These are phyloP conservation scores for Trachymyrmex septentrionalis DNA, from an alignment of 1,140 invertebrate genomes.

Conservation along the genomic window DNA sequence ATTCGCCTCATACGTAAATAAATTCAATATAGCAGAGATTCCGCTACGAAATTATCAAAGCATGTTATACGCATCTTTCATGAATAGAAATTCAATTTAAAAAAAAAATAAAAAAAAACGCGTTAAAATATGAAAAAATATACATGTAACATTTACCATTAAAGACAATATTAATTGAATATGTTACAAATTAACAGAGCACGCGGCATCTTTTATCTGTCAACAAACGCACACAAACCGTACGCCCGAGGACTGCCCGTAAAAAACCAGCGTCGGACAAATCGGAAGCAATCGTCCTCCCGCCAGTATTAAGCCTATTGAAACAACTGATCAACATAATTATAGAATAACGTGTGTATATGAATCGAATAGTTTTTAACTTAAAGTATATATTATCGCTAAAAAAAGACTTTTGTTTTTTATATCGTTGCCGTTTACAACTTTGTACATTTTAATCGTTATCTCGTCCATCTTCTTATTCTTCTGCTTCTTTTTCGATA, in stretches of 20 bases:
- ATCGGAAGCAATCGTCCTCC: conserved; percentile 85
- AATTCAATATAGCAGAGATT: background rate
- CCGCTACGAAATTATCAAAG: background rate
- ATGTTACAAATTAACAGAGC: conserved; percentile 87
- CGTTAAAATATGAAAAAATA: background rate
- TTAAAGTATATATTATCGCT: conserved; percentile 7
- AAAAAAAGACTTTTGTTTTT: conserved; percentile 50
- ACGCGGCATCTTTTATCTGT: conserved; percentile 93
- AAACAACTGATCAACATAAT: conserved; percentile 86
- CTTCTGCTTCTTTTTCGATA: background rate
- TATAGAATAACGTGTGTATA: conserved; percentile 80
- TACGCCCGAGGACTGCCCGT: conserved; percentile 93
- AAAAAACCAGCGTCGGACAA: conserved; percentile 86
- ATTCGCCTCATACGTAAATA: conserved; percentile 91
- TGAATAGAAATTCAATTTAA: background rate
- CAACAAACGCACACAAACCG: conserved; percentile 93
- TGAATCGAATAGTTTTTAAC: conserved; percentile 1
- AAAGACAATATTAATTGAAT: background rate
- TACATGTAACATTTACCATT: background rate
- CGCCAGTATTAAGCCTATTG: conserved; percentile 86
- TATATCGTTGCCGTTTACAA: conserved; percentile 33
- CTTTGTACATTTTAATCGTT: conserved; percentile 66
- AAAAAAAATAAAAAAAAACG: background rate
- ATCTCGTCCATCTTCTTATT: background rate
- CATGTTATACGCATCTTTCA: background rate